Evolutionary conservation across 1,140 invertebrate species (phyloP).

Genomic region (Drosophila sulfurigaster): DNA sequence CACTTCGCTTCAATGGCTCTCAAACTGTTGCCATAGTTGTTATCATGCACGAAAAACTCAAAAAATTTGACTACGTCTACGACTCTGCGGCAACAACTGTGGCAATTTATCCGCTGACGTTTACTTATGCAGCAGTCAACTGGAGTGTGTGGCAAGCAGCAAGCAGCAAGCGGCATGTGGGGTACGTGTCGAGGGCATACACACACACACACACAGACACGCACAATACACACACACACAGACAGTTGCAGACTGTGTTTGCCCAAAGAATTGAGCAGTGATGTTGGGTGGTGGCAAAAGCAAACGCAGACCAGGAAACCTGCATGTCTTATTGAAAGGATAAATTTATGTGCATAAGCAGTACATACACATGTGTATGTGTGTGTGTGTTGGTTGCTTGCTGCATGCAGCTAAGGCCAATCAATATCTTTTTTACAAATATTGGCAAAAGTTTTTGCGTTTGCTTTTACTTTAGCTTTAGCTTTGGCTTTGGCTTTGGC

Average conservation of each 20-base stretch:
- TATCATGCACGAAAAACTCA: constrained; percentile 80
- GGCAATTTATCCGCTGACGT: constrained; percentile 63
- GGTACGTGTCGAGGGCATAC: constrained; percentile 40
- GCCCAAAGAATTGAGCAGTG: constrained; percentile 74
- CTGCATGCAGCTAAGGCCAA: constrained; percentile 56
- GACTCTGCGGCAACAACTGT: constrained; percentile 48
- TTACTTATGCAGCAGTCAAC: constrained; percentile 58
- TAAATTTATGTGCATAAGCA: constrained; percentile 75
- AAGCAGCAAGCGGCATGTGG: not conserved
- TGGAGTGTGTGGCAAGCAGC: constrained; percentile 13
- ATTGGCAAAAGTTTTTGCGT: constrained; percentile 78
- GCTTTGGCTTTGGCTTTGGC: constrained; percentile 51
- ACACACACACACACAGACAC: constrained; percentile 25
- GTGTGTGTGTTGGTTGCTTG: constrained; percentile 19
- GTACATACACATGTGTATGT: constrained; percentile 32
- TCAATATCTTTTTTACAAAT: constrained; percentile 83
- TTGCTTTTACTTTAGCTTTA: constrained; percentile 64
- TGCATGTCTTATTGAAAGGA: constrained; percentile 55
- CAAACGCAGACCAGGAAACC: constrained; percentile 36
- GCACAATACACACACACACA: constrained; percentile 12
- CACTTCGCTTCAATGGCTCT: constrained; percentile 73
- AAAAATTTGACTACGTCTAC: constrained; percentile 61
- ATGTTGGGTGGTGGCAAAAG: constrained; percentile 34
- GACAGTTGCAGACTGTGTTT: constrained; percentile 55
- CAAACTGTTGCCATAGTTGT: constrained; percentile 77